These are phyloP conservation scores for Uloborus diversus DNA, from an alignment of 1,140 invertebrate species.

Conservation along the genomic window DNA sequence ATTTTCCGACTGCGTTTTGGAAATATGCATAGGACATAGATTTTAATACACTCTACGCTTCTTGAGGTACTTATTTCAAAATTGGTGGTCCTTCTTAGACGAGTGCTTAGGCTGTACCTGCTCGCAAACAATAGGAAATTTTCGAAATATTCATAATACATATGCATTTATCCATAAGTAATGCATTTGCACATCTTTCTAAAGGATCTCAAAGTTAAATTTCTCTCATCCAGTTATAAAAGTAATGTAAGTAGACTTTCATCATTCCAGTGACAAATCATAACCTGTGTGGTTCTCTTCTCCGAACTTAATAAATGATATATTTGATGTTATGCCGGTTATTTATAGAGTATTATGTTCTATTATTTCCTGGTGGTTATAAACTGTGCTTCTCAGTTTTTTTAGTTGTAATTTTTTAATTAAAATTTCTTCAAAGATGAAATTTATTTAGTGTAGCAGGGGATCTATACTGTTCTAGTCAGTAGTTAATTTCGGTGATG, in stretches of 20 bases:
- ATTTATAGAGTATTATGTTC: not conserved
- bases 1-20: too few species aligned
- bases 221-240: not conserved
- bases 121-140: slow-evolving; percentile 26
- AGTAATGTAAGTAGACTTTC: not conserved
- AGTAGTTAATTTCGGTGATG: too few species aligned
- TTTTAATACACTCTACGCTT: too few species aligned
- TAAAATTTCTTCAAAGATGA: too few species aligned
- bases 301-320: too few species aligned
- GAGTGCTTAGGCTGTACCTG: slow-evolving; percentile 46
- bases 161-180: slow-evolving; percentile 44
- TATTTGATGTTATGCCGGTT: not conserved
- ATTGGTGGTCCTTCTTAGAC: too few species aligned
- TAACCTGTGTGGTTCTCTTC: too few species aligned
- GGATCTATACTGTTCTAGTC: too few species aligned
- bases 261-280: slow-evolving; percentile 43
- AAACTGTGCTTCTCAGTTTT: not conserved
- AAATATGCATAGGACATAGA: too few species aligned
- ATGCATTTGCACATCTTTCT: slow-evolving; percentile 45
- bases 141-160: slow-evolving; percentile 49
- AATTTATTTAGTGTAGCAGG: too few species aligned
- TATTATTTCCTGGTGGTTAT: not conserved
- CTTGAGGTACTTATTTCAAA: too few species aligned
- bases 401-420: not conserved
- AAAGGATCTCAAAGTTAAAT: slow-evolving; percentile 38